Base-by-base conservation (phyloP, 35 echinoderm and acorn worm species). In the Nesometra sesokonis region DNA sequence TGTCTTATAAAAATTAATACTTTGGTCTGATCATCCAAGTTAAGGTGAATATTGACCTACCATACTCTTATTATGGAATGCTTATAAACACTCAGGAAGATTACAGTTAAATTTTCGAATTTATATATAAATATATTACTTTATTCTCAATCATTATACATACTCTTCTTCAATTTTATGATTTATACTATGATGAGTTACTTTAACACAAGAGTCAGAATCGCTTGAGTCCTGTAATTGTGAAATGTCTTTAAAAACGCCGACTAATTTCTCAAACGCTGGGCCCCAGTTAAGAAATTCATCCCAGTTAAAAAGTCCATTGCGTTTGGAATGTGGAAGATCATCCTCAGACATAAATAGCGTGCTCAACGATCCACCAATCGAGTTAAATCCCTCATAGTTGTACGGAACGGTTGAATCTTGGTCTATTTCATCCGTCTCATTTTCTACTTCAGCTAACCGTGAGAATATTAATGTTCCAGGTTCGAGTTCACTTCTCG, bases 231-330 rank as follows among this genome's bases (percentile, higher is more conserved):
- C 96, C 31, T 99, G 93, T 32, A 99, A 81, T 37, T 90, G 34
- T 23, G 96, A 90, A 82, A 99, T 94, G 82, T 99, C 96, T 86
- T 86, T 87, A 77, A 94, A 99, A 3, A 99, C 96, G 13, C 90
- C 92, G 7, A 84, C 90, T 52, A 99, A 80, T 80, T 91, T 87
- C 30, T 94, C 87, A 76, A 90, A 99, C 9, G 86, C 89, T 82
- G 96, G 96, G 33, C 96, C 96, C 96, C 96, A 99, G 78, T 93
- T 93, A 32, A 99, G 78, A 31, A 99, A 90, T 33, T 93, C 77
- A 43, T 99, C 96, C 39, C 90, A 86, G 76, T 87, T 89, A 47
- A 99, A 89, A 30, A 90, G 81, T 43, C 91, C 91, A 33, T 91
- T 97, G 11, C 17, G 81, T 32, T 85, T 87, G 8, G 85, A 80